phyloP scores from a whole-genome alignment of 2,113 vertebrate species.

The Xerus inauris region DNA sequence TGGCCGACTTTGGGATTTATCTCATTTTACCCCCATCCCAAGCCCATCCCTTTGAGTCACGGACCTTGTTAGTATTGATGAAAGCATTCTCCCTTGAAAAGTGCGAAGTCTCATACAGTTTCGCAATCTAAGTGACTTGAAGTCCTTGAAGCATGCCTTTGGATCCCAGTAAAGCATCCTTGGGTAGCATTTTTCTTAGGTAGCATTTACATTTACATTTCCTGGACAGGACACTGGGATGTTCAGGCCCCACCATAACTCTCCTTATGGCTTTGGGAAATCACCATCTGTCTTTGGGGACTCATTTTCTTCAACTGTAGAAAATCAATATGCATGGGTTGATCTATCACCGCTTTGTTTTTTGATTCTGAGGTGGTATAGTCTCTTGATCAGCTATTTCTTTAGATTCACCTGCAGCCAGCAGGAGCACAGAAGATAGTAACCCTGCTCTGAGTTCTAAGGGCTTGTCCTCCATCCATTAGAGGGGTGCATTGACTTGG shows the following conservation, averaged over 20 bases:
- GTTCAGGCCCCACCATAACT: background rate
- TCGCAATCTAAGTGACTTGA: background rate
- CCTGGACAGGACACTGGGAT: background rate
- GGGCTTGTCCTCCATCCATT: background rate
- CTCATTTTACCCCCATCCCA: background rate
- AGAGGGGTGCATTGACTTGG: background rate
- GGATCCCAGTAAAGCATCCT: background rate
- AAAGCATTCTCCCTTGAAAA: background rate
- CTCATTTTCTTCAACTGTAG: background rate
- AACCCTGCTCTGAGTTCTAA: background rate
- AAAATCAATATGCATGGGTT: background rate
- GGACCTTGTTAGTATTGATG: background rate
- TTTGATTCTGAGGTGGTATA: background rate
- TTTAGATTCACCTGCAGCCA: background rate
- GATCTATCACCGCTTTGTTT: background rate
- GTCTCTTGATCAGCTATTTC: background rate
- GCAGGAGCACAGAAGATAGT: background rate
- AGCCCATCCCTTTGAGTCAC: background rate
- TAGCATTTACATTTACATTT: background rate
- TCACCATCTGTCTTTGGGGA: background rate
- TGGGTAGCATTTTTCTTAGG: background rate
- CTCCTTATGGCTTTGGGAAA: background rate
- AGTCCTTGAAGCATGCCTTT: background rate
- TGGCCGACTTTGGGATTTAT: conserved; percentile 6
- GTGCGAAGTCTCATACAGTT: background rate